Conservation (phyloP, 2,797 vertebrate species). For the Perodicticus potto region DNA sequence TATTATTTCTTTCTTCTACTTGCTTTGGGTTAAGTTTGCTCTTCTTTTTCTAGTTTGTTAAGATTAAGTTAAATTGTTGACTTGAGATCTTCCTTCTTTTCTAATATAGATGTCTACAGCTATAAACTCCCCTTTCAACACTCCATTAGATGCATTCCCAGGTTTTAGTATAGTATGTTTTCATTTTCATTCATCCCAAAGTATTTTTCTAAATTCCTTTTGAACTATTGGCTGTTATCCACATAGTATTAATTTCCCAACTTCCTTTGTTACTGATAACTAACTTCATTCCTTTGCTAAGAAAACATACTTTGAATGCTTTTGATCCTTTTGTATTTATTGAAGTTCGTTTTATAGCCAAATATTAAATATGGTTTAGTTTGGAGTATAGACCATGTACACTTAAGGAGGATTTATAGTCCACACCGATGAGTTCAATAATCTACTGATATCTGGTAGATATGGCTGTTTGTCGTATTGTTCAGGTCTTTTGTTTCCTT, state of each 20-base stretch:
- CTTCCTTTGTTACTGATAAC: neutral
- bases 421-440: neutral
- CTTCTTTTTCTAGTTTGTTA: neutral
- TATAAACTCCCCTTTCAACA: neutral
- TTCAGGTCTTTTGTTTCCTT: neutral
- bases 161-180: neutral
- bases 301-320: neutral
- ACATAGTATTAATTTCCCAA: neutral
- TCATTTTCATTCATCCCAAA: conserved; percentile 1
- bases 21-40: neutral
- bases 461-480: neutral
- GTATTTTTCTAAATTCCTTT: neutral
- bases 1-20: neutral
- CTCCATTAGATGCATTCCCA: neutral
- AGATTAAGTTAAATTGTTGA: neutral
- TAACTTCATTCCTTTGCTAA: neutral
- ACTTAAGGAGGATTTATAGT: neutral
- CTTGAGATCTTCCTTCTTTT: neutral
- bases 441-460: neutral
- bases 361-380: neutral
- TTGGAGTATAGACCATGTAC: neutral
- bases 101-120: neutral
- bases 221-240: neutral
- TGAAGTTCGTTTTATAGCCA: neutral
- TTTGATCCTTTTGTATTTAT: neutral